A percentile compares a stretch with the other conserved stretches of the same genome.
Conservation (phyloP, 2,888 invertebrate species). For the Quadroppia sp. region DNA sequence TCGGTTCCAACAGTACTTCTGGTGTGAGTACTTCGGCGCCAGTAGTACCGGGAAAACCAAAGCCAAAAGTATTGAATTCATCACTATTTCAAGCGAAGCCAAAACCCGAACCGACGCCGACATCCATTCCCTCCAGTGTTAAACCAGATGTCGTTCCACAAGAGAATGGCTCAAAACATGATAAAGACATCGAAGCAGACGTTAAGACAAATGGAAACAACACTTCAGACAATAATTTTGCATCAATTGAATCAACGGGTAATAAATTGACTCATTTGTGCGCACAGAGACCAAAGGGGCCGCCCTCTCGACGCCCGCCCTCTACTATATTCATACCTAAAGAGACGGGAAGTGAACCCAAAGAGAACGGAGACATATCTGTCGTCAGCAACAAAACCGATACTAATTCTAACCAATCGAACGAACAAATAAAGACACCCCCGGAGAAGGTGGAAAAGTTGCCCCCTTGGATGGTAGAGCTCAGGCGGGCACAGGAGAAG, state of each 20-base stretch:
- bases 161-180: slow-evolving; percentile 7
- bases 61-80: slow-evolving; percentile 33
- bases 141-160: slow-evolving; percentile 40
- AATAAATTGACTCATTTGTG: slow-evolving; percentile 53
- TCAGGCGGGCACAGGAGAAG: slow-evolving; percentile 65
- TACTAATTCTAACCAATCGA: neutral
- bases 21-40: slow-evolving; percentile 13
- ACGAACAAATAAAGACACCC: slow-evolving; percentile 43
- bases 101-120: neutral
- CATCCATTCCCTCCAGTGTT: neutral
- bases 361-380: slow-evolving; percentile 33
- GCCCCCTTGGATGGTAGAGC: slow-evolving; percentile 77
- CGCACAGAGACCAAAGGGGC: slow-evolving; percentile 58
- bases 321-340: slow-evolving; percentile 51
- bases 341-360: neutral
- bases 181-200: slow-evolving; percentile 15
- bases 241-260: slow-evolving; percentile 13
- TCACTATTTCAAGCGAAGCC: slow-evolving; percentile 20
- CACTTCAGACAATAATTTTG: neutral
- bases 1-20: slow-evolving; percentile 18
- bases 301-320: slow-evolving; percentile 62
- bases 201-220: neutral
- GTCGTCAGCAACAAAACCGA: neutral
- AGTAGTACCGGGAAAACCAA: slow-evolving; percentile 18
- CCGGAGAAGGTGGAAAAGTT: slow-evolving; percentile 46